phyloP scores from a whole-genome alignment of 2,797 vertebrate genomes.

The Phataginus tricuspis region DNA sequence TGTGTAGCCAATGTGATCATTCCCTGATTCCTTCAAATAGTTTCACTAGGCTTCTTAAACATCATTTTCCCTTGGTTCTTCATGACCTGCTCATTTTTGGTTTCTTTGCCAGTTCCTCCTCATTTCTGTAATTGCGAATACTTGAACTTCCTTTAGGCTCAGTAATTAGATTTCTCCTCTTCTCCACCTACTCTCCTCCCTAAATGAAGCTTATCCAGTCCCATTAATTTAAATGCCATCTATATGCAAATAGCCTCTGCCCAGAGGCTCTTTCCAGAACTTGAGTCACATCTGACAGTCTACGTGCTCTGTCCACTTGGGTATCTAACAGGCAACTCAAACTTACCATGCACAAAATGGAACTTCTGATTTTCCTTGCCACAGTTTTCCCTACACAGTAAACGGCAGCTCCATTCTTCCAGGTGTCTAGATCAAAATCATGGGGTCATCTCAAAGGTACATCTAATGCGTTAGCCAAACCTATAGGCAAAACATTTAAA shows the following conservation, averaged over 20 bases:
- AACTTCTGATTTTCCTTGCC: neutral
- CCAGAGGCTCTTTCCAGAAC: neutral
- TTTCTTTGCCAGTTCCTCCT: neutral
- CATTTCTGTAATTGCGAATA: neutral
- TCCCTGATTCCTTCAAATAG: neutral
- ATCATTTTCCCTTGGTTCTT: neutral
- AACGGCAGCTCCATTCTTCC: neutral
- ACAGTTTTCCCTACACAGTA: neutral
- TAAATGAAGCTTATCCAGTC: constrained; percentile 24
- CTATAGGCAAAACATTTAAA: neutral
- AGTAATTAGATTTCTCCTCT: neutral
- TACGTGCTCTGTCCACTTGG: neutral
- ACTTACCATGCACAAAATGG: neutral
- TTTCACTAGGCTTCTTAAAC: neutral
- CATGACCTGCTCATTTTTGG: neutral
- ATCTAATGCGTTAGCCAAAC: neutral
- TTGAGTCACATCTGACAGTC: neutral
- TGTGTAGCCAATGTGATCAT: neutral
- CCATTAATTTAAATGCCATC: constrained; percentile 36
- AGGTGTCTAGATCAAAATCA: neutral
- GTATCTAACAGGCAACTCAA: neutral
- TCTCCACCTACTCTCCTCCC: neutral
- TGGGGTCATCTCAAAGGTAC: neutral
- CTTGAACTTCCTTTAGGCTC: constrained; percentile 5
- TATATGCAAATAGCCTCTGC: neutral